These are phyloP conservation scores for Noctua janthina DNA, from an alignment of 2,888 invertebrate species.

Conservation along the genomic window DNA sequence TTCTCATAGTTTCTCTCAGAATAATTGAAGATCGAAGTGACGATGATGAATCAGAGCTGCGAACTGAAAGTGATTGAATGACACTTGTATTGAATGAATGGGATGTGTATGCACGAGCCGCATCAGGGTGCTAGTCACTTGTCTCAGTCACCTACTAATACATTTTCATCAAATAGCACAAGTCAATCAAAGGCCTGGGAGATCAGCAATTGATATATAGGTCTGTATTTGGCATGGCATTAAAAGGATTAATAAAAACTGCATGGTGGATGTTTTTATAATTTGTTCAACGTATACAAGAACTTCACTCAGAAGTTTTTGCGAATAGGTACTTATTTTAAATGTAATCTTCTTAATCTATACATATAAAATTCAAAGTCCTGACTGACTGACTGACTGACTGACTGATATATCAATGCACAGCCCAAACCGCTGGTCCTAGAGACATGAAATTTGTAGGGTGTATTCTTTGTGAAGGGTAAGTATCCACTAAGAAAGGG, in stretches of 20 bases:
- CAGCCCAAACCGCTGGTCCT: too few relatives aligned
- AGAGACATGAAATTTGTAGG: too few relatives aligned
- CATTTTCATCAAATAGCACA: slow-evolving; percentile 62
- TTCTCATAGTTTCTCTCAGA: slow-evolving; percentile 20
- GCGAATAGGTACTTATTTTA: not conserved
- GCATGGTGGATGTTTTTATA: not conserved
- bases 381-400: too few relatives aligned
- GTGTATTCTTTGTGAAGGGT: too few relatives aligned
- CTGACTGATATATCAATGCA: too few relatives aligned
- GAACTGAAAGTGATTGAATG: slow-evolving; percentile 59
- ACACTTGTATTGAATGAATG: slow-evolving; percentile 64
- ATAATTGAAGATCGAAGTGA: slow-evolving; percentile 57
- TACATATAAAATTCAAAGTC: too few relatives aligned
- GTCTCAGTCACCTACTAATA: slow-evolving; percentile 59
- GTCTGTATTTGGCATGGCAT: not conserved
- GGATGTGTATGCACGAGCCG: slow-evolving; percentile 62
- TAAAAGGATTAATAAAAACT: slow-evolving; percentile 11
- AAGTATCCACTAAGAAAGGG: too few relatives aligned
- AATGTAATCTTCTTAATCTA: not conserved
- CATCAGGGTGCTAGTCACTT: slow-evolving; percentile 53
- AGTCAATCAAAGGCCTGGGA: slow-evolving; percentile 49
- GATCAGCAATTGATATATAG: slow-evolving; percentile 32
- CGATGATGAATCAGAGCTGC: slow-evolving; percentile 59
- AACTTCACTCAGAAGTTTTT: not conserved
- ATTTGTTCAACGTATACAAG: not conserved